Evolutionary conservation across 2,113 vertebrate genomes (phyloP), one percentile per base, ranked within the genome.

Genomic region (Cinclus cinclus): DNA sequence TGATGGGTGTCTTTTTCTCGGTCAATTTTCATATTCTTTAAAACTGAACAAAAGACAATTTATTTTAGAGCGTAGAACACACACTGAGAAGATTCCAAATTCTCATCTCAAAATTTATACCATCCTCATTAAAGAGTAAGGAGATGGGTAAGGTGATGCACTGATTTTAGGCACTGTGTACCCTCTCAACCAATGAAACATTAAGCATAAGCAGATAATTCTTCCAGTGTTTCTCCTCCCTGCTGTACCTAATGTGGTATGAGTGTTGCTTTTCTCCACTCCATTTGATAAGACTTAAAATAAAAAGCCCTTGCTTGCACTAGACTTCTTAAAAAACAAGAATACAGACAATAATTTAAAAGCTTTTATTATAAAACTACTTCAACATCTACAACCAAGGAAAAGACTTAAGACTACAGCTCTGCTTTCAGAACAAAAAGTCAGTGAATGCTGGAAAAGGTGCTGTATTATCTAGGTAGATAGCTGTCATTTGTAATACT

Each of bases 311-410:
- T 65, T 25, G 10, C n/a, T 89, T 67, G 21, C 31, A 83, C 11
- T 21, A 47, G 8, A 20, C 6, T 25, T 60, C 31, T 46, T 53
- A 16, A 10, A 83, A 94, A 80, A 25, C 16, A 27, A 46, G 90
- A 47, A 67, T 6, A 68, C 6, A 68, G 33, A 50, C 18, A 68
- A 60, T 4, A 2, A 56, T 53, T 83, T 71, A 58, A 28, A 87
- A 78, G 3, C 63, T 83, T 95, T 97, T 96, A 97, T 96, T 96
- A 95, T 33, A 95, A 97, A 97, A 94, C 68, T 74, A 81, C 92
- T 75, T 79, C 10, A 86, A 85, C 37, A 87, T 92, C 64, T 62
- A 87, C 41, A 88, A 79, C 63, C 56, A 84, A 75, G 33, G 86
- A 86, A 80, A 93, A 94, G 42, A 60, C 27, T 93, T 90, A 58